These are phyloP conservation scores for Leucoraja erinaceus DNA, from an alignment of 2,113 vertebrate genomes.

Conservation along the genomic window DNA sequence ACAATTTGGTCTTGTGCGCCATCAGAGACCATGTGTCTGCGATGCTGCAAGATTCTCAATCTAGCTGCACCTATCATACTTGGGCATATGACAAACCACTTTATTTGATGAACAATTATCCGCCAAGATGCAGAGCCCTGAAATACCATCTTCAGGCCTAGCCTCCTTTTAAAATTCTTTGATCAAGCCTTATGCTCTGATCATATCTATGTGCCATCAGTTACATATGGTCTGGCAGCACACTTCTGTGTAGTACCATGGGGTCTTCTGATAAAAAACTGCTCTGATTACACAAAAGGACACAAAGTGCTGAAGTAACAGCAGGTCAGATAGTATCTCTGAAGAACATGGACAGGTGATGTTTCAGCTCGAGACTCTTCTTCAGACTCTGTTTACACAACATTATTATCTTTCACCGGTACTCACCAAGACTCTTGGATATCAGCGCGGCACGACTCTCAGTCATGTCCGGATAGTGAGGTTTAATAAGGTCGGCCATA, in stretches of 20 bases:
- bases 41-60: too few species aligned
- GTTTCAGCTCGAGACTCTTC: too few species aligned
- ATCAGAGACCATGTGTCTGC: too few species aligned
- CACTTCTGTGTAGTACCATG: not conserved
- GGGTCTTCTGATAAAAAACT: too few species aligned
- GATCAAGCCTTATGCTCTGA: not conserved
- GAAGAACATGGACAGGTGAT: too few species aligned
- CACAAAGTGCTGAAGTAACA: too few species aligned
- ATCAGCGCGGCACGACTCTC: constrained; percentile 72
- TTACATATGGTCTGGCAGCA: not conserved
- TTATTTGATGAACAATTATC: not conserved
- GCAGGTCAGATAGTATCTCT: too few species aligned
- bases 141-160: not conserved
- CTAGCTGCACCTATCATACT: too few species aligned
- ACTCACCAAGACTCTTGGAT: constrained; percentile 79
- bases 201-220: not conserved
- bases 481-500: constrained; percentile 89
- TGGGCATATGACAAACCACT: too few species aligned
- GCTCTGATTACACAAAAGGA: too few species aligned
- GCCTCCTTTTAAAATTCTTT: not conserved
- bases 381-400: not conserved
- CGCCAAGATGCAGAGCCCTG: not conserved
- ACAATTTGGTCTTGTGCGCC: too few species aligned
- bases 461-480: constrained; percentile 65
- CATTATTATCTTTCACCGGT: not conserved